These are phyloP conservation scores for silkworm (Bombyx mori) DNA, from an alignment of 1,140 invertebrate species.

Conservation along the genomic window DNA sequence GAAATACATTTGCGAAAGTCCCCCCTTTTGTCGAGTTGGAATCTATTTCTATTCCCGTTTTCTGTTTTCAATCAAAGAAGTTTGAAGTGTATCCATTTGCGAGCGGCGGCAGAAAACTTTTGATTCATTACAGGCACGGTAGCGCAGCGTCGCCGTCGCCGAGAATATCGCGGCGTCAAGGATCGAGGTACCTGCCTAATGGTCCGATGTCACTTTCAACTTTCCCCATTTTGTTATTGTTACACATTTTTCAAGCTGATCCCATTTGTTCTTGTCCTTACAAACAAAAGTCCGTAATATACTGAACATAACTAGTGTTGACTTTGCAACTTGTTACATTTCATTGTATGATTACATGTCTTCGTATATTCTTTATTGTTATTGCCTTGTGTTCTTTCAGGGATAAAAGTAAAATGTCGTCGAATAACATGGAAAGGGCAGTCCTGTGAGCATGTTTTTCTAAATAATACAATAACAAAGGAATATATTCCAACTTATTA, in stretches of 20 bases:
- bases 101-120: constrained; percentile 24
- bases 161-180: constrained; percentile 10
- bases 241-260: constrained; percentile 49
- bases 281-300: constrained; percentile 19
- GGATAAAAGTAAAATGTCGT: neutral
- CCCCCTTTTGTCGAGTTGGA: too few species aligned
- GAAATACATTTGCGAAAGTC: too few species aligned
- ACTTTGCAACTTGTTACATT: constrained; percentile 11
- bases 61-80: constrained; percentile 14
- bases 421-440: too few species aligned
- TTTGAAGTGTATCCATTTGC: constrained; percentile 22
- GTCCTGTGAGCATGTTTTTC: too few species aligned
- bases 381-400: neutral
- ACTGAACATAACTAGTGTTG: constrained; percentile 12
- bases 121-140: constrained; percentile 31
- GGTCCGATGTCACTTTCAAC: constrained; percentile 39
- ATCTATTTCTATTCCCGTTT: too few species aligned
- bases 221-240: constrained; percentile 47
- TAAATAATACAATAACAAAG: too few species aligned
- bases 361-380: constrained; percentile 4
- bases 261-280: constrained; percentile 37
- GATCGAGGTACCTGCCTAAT: constrained; percentile 29
- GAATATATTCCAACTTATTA: too few species aligned
- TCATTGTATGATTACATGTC: neutral
- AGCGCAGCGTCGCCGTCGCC: constrained; percentile 14